Evolutionary conservation across 2,888 invertebrate genomes (phyloP).

Genomic region (Epinotia nisella): DNA sequence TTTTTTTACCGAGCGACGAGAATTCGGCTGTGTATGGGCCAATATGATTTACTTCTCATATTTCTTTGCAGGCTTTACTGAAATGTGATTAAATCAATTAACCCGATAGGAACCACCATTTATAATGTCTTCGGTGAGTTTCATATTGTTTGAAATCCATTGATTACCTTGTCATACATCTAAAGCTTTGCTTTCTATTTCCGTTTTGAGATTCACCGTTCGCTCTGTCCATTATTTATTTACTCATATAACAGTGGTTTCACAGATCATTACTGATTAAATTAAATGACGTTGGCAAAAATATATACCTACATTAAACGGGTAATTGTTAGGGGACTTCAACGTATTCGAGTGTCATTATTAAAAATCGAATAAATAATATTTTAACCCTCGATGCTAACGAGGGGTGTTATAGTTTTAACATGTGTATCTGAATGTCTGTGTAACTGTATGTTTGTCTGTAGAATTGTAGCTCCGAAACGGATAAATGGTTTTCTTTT

Average conservation of each 20-base stretch:
- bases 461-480: too few relatives aligned
- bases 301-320: not conserved
- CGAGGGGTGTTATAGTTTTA: too few relatives aligned
- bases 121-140: constrained; percentile 51
- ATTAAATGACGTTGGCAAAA: not conserved
- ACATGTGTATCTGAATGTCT: too few relatives aligned
- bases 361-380: too few relatives aligned
- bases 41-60: constrained; percentile 3
- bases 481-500: too few relatives aligned
- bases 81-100: constrained; percentile 19
- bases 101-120: not conserved
- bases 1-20: too few relatives aligned
- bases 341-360: too few relatives aligned
- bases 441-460: too few relatives aligned
- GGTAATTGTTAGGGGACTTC: not conserved
- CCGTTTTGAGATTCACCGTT: not conserved
- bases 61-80: constrained; percentile 35
- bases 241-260: not conserved
- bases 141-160: not conserved
- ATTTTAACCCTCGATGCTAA: too few relatives aligned
- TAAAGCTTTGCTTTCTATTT: constrained; percentile 36
- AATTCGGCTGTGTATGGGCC: not conserved
- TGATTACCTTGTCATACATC: not conserved
- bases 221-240: not conserved
- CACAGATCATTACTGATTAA: not conserved